Percentiles rank a stretch among this genome's conserved stretches.
Conservation (phyloP, 2,797 vertebrate genomes). For the Limnodromus scolopaceus region DNA sequence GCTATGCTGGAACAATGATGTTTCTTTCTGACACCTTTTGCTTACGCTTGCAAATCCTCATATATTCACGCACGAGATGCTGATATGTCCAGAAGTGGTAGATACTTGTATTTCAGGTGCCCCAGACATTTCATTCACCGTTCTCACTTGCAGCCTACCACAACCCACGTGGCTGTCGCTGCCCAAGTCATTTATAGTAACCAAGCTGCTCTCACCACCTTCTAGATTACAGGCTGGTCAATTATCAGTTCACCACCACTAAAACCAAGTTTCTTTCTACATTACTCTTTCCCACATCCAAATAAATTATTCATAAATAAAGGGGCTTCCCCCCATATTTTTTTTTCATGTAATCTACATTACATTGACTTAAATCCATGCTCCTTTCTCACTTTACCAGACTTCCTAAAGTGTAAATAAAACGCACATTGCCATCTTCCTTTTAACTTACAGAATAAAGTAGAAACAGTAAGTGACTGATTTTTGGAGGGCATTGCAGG, state of each 20-base stretch:
- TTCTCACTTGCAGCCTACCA: neutral
- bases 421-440: neutral
- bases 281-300: neutral
- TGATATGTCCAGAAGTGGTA: neutral
- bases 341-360: neutral
- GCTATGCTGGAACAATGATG: fast-evolving
- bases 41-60: neutral
- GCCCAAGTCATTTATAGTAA: neutral
- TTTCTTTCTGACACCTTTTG: neutral
- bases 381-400: neutral
- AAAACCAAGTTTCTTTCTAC: neutral
- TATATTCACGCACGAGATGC: neutral
- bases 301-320: neutral
- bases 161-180: fast-evolving
- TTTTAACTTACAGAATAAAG: neutral
- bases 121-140: neutral
- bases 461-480: neutral
- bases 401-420: neutral
- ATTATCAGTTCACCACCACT: neutral
- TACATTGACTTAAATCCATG: neutral
- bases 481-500: neutral
- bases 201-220: neutral
- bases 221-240: neutral
- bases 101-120: neutral
- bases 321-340: neutral